Evolutionary conservation across 2,888 invertebrate genomes (phyloP).

Genomic region (Caenorhabditis zanzibari): DNA sequence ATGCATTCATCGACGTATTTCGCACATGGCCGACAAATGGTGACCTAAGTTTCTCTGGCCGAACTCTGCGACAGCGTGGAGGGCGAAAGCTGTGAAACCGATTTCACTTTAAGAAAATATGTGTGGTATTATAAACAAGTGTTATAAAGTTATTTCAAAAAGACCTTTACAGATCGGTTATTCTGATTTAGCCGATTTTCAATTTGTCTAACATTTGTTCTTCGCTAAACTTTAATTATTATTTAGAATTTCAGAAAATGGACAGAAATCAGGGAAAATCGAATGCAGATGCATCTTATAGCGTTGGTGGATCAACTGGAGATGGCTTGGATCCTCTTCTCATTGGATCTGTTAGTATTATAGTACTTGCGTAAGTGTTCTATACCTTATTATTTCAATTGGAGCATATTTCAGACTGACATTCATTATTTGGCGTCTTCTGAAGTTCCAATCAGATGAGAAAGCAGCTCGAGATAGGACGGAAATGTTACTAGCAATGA

Average conservation of each 20-base stretch:
- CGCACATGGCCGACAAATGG: too few species aligned
- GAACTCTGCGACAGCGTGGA: slow-evolving; percentile 14
- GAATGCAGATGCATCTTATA: slow-evolving; percentile 16
- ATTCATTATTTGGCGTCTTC: slow-evolving; percentile 68
- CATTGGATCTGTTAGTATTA: slow-evolving; percentile 66
- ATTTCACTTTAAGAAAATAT: too few species aligned
- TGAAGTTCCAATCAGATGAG: slow-evolving; percentile 74
- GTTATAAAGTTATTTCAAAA: too few species aligned
- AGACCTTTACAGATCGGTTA: too few species aligned
- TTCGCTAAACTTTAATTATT: background rate
- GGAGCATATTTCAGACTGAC: slow-evolving; percentile 60
- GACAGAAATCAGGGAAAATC: slow-evolving; percentile 24
- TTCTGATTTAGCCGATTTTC: too few species aligned
- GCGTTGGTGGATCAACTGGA: slow-evolving; percentile 17
- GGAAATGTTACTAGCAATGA: slow-evolving; percentile 74
- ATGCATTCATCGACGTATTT: too few species aligned
- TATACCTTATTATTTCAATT: background rate
- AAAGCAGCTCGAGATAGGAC: slow-evolving; percentile 67
- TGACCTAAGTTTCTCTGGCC: background rate
- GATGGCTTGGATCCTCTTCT: slow-evolving; percentile 69
- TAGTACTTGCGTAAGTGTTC: slow-evolving; percentile 72
- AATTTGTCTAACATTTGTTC: slow-evolving; percentile 11
- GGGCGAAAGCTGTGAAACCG: background rate
- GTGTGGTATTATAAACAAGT: too few species aligned
- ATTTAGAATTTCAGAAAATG: slow-evolving; percentile 20